phyloP scores from a whole-genome alignment of 2,888 invertebrate species.

The Ochropacha duplaris region DNA sequence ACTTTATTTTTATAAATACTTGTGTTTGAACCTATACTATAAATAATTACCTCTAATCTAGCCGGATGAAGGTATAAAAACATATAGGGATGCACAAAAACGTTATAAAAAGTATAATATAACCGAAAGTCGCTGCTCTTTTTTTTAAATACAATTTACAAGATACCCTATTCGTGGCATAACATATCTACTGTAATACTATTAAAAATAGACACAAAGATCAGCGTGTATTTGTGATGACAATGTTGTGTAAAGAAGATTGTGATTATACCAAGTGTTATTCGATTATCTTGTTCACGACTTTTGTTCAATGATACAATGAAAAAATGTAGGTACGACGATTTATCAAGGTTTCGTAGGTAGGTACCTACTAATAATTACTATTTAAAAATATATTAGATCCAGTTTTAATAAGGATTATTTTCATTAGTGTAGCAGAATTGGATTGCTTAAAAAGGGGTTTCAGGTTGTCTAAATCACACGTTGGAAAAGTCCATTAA shows the following conservation, averaged over 20 bases:
- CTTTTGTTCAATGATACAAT: constrained; percentile 6
- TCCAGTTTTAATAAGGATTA: too few relatives aligned
- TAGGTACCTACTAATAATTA: too few relatives aligned
- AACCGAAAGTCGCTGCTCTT: too few relatives aligned
- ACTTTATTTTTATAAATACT: too few relatives aligned
- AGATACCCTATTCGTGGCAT: too few relatives aligned
- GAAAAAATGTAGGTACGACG: not conserved
- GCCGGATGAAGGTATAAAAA: too few relatives aligned
- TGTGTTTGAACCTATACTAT: too few relatives aligned
- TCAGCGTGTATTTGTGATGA: constrained; percentile 4
- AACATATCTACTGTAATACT: not conserved
- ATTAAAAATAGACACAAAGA: not conserved
- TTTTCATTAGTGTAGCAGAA: too few relatives aligned
- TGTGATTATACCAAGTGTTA: constrained; percentile 28
- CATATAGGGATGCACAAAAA: too few relatives aligned
- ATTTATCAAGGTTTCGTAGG: not conserved
- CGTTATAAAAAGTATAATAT: too few relatives aligned
- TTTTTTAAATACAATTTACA: too few relatives aligned
- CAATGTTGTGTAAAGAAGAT: constrained; percentile 38
- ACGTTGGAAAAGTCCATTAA: not conserved
- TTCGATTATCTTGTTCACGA: constrained; percentile 54
- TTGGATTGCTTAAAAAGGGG: not conserved
- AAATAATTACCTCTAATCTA: too few relatives aligned
- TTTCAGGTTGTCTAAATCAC: not conserved
- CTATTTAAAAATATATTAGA: not conserved